These are phyloP conservation scores for Mirounga angustirostris DNA, from an alignment of 2,113 vertebrate genomes.

Conservation along the genomic window DNA sequence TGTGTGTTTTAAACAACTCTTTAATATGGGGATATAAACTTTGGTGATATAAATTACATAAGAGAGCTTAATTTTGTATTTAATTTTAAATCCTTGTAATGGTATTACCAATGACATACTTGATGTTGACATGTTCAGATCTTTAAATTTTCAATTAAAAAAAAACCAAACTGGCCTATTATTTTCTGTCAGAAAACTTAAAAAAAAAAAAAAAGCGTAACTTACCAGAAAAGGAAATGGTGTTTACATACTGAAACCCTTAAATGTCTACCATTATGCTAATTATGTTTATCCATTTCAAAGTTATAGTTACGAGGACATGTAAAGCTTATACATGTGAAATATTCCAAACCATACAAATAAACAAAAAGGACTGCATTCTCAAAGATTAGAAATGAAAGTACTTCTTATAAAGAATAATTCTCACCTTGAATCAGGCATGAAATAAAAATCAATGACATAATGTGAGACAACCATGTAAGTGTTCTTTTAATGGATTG, in stretches of 20 bases:
- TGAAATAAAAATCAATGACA: conserved; percentile 82
- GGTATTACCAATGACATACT: neutral
- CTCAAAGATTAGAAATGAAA: conserved; percentile 78
- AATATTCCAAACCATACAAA: conserved; percentile 46
- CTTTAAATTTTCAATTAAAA: neutral
- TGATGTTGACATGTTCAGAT: neutral
- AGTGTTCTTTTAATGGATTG: conserved; percentile 83
- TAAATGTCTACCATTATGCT: neutral
- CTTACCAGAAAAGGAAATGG: neutral
- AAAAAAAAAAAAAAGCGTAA: neutral
- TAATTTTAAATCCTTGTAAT: neutral
- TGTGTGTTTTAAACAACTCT: neutral
- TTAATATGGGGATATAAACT: neutral
- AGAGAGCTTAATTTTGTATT: neutral
- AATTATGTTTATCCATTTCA: conserved; percentile 19
- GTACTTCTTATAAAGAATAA: conserved; percentile 65
- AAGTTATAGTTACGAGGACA: neutral
- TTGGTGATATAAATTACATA: neutral
- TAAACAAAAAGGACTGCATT: conserved; percentile 49
- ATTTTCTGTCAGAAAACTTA: neutral
- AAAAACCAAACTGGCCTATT: neutral
- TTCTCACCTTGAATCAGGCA: conserved; percentile 72
- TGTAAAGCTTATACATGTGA: neutral
- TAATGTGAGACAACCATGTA: conserved; percentile 78
- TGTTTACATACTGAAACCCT: neutral